A percentile compares a stretch with the other conserved stretches of the same genome.
These are phyloP conservation scores for Drosophila kokeensis DNA, from an alignment of 2,888 invertebrate genomes.

Conservation along the genomic window DNA sequence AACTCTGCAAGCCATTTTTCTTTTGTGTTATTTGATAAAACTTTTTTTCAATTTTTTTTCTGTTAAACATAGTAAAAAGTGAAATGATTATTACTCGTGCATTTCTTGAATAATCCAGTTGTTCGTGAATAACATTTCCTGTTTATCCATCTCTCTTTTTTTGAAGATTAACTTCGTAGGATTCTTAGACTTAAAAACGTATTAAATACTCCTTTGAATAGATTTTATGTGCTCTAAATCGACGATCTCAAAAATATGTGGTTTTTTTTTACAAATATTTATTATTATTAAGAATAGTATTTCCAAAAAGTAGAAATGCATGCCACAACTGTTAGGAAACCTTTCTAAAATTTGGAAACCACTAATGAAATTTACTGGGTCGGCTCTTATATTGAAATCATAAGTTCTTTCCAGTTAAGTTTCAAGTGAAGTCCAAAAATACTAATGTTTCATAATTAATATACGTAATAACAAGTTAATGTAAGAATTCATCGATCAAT, in stretches of 20 bases:
- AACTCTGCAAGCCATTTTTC: neutral
- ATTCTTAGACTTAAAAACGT: neutral
- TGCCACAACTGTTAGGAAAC: neutral
- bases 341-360: neutral
- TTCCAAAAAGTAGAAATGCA: neutral
- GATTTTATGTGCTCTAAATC: neutral
- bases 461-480: neutral
- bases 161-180: neutral
- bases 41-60: neutral
- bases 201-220: neutral
- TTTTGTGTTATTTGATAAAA: neutral
- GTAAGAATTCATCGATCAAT: neutral
- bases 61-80: neutral
- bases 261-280: too few relatives aligned
- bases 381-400: neutral
- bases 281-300: too few relatives aligned
- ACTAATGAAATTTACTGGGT: neutral
- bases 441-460: neutral
- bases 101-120: neutral
- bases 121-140: neutral
- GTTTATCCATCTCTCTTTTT: neutral
- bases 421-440: neutral
- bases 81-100: neutral
- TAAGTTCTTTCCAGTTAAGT: neutral
- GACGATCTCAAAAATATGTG: too few relatives aligned